A percentile compares a stretch with the other conserved stretches of the same genome.
These are phyloP conservation scores for Chorisops tibialis DNA, from an alignment of 2,888 invertebrate genomes.

Conservation along the genomic window DNA sequence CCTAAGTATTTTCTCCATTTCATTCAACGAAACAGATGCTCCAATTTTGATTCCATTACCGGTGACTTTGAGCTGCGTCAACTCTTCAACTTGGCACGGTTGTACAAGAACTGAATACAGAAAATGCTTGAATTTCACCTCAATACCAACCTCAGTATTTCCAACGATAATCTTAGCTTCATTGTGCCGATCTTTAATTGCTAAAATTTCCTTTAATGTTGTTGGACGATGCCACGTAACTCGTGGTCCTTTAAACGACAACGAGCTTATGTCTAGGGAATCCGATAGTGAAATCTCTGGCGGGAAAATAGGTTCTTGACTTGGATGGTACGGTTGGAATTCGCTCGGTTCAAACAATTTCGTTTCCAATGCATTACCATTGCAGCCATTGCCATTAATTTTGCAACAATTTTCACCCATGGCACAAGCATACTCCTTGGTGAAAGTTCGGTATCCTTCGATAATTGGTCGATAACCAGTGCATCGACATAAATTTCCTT, in stretches of 20 bases:
- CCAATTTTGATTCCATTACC: constrained; percentile 68
- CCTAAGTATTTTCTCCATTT: constrained; percentile 65
- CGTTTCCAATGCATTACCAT: constrained; percentile 43
- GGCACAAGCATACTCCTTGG: constrained; percentile 63
- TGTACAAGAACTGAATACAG: constrained; percentile 76
- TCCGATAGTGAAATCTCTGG: constrained; percentile 71
- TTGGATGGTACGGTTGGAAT: constrained; percentile 71
- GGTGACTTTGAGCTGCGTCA: constrained; percentile 58
- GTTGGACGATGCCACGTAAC: constrained; percentile 76
- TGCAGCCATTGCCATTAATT: constrained; percentile 39
- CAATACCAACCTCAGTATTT: constrained; percentile 88
- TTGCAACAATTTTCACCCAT: constrained; percentile 70
- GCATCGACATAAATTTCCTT: constrained; percentile 85
- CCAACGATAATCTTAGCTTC: constrained; percentile 80
- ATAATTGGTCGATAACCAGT: constrained; percentile 93
- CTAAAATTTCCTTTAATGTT: constrained; percentile 61
- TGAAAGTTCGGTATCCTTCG: constrained; percentile 83
- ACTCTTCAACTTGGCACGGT: constrained; percentile 66
- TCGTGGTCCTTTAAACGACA: constrained; percentile 61
- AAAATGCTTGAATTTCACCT: constrained; percentile 82
- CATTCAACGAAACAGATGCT: constrained; percentile 71
- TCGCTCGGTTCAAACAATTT: constrained; percentile 58
- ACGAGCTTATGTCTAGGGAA: constrained; percentile 58
- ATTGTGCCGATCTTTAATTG: constrained; percentile 64
- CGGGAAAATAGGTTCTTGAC: constrained; percentile 90